Base-by-base conservation (phyloP, 1,140 invertebrate genomes). In the Akabosia matsudoensis region DNA sequence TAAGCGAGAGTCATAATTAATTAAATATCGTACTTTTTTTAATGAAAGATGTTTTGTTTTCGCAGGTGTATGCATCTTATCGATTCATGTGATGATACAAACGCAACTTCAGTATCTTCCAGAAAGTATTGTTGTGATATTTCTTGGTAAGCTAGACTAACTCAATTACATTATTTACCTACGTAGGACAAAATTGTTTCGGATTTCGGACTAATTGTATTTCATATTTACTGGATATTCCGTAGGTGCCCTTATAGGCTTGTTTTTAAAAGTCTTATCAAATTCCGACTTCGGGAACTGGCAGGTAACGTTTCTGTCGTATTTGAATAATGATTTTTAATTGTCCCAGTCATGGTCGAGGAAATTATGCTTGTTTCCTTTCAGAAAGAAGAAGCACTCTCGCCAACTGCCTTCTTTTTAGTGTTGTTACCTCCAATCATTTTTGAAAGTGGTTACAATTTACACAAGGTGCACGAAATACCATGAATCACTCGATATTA, bases 361-460 rank as follows among this genome's bases (percentile, higher is more conserved):
- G n/a, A 16, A 56, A 56, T 56, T 83, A 22, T n/a, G n/a, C n/a
- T n/a, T n/a, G n/a, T n/a, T 26, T 78, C 56, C 78, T 84, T 83
- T 54, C 84, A 89, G 83, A 96, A 96, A 86, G 96, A 98, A 85
- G 97, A 98, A 86, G 93, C 96, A 0, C 97, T 99, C 82, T 96
- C 95, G 16, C 97, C 97, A 0, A 99, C 96, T 67, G 93, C 96
- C 13, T 99, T 99, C 84, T 99, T 99, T 82, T 87, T 99, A 61
- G 93, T 99, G 0, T 87, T 99, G 0, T 84, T 99, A n/a, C 97
- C 97, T 4, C 97, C 97, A 0, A 99, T 99, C 61, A 98, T 99
- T 80, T 98, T 98, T 88, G 97, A 99, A 86, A 97, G 96, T 2
- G 97, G 97, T 2, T 99, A 98, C 84, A 98, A 98, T 89, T 88